Percentiles rank a stretch among this genome's conserved stretches.
These are phyloP conservation scores for Diadumene lineata DNA, from an alignment of 92 coral and sea anemone species.

Conservation along the genomic window DNA sequence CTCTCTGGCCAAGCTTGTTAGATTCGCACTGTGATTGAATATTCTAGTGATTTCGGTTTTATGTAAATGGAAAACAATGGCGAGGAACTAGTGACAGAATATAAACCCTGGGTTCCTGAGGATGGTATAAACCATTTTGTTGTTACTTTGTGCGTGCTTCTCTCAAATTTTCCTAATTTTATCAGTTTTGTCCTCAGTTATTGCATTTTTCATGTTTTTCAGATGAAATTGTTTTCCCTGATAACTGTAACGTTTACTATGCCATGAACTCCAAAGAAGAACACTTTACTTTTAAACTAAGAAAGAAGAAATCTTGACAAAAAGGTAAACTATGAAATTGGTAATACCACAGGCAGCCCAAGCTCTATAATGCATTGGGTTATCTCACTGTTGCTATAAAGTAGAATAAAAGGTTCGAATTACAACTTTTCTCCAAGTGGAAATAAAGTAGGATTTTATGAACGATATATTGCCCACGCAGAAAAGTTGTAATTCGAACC, in stretches of 20 bases:
- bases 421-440: too few relatives aligned
- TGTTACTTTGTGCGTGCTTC: too few relatives aligned
- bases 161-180: not conserved
- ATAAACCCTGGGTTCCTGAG: not conserved
- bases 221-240: conserved; percentile 86
- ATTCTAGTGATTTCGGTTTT: not conserved
- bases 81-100: not conserved
- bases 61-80: not conserved
- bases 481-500: too few relatives aligned
- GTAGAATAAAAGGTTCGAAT: too few relatives aligned
- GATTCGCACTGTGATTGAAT: not conserved
- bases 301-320: conserved; percentile 45
- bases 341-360: too few relatives aligned
- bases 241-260: conserved; percentile 85
- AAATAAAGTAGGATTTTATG: too few relatives aligned
- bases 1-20: not conserved
- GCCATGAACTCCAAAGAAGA: conserved; percentile 81
- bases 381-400: too few relatives aligned
- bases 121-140: too few relatives aligned
- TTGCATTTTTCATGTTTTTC: not conserved
- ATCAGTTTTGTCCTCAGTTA: not conserved
- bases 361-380: too few relatives aligned
- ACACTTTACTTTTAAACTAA: conserved; percentile 73
- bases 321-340: too few relatives aligned
- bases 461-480: too few relatives aligned